Evolutionary conservation across 2,888 invertebrate species (phyloP), one percentile per base, ranked within the genome.

Genomic region (Suillia variegata): DNA sequence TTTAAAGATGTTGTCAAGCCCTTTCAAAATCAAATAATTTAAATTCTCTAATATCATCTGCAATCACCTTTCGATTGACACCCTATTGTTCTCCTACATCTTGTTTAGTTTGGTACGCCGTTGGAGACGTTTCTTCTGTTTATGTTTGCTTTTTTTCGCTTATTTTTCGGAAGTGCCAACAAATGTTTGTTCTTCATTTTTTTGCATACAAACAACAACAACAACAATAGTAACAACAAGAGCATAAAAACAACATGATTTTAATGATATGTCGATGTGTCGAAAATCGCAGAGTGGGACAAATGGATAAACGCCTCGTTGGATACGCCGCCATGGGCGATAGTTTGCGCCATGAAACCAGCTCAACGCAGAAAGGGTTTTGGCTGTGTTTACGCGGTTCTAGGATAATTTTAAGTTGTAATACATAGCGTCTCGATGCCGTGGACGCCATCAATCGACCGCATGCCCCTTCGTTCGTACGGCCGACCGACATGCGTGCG

Each of bases 331-430:
- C 15, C 24, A 34, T 17, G 17, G 15, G 47, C 20, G 33, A 34
- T n/a, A n/a, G 26, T 10, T 12, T 13, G 24, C 68, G n/a, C 70
- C 71, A 70, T 70, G 70, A n/a, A n/a, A n/a, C n/a, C n/a, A n/a
- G n/a, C n/a, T n/a, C n/a, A n/a, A n/a, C n/a, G n/a, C n/a, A n/a
- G 72, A 75, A 76, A 74, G 73, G 75, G 73, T 70, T 71, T 50
- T 2, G 38, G 15, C n/a, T 45, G n/a, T 38, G 21, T 45, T 34
- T 24, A 4, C 21, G 5, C 38, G 5, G 17, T 47, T 31, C 2
- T 51, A 34, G 76, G 66, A 75, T 71, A 76, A 76, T 74, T 75
- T 75, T 76, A 71, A 75, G 76, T 75, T 74, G 73, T 76, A 76
- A 75, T 72, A 67, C 63, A 54, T 15, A 8, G 33, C 48, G 50